A percentile compares a stretch with the other conserved stretches of the same genome.
These are phyloP conservation scores for Drosophila tanythrix DNA, from an alignment of 2,888 invertebrate genomes.

Conservation along the genomic window DNA sequence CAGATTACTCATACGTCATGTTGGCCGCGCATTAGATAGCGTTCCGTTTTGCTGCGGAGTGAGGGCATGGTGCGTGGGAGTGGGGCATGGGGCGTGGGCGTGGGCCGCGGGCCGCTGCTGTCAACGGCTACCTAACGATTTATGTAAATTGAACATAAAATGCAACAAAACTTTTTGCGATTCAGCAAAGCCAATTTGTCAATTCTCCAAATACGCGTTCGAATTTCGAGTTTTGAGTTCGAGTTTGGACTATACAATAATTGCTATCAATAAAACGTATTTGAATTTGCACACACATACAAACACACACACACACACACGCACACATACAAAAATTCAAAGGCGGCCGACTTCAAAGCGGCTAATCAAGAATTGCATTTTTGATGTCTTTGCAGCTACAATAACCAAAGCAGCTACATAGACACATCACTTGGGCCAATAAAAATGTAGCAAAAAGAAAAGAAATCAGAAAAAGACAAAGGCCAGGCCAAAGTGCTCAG, in stretches of 20 bases:
- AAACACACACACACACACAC: not conserved
- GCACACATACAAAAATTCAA: slow-evolving; percentile 19
- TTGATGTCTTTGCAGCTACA: slow-evolving; percentile 26
- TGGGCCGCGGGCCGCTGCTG: slow-evolving; percentile 61
- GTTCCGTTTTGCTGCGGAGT: not conserved
- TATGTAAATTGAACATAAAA: slow-evolving; percentile 66
- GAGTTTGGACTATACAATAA: not conserved
- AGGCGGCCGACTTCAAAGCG: slow-evolving; percentile 73
- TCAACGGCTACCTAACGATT: slow-evolving; percentile 55
- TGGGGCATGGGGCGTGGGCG: slow-evolving; percentile 51
- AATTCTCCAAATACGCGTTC: slow-evolving; percentile 12
- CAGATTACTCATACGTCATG: slow-evolving; percentile 73
- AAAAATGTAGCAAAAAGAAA: slow-evolving; percentile 50
- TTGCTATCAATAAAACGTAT: slow-evolving; percentile 28
- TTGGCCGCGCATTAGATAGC: slow-evolving; percentile 25
- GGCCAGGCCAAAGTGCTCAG: slow-evolving; percentile 37
- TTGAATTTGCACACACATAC: slow-evolving; percentile 15
- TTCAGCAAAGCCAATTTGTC: slow-evolving; percentile 51
- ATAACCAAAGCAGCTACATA: slow-evolving; percentile 20
- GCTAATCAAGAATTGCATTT: slow-evolving; percentile 60
- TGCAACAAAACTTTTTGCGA: slow-evolving; percentile 60
- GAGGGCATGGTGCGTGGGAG: not conserved
- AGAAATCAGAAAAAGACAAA: slow-evolving; percentile 39
- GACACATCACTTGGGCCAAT: slow-evolving; percentile 56
- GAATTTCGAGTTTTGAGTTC: slow-evolving; percentile 1